Evolutionary conservation across 1,140 invertebrate genomes (phyloP).

Genomic region (Periplaneta americana): DNA sequence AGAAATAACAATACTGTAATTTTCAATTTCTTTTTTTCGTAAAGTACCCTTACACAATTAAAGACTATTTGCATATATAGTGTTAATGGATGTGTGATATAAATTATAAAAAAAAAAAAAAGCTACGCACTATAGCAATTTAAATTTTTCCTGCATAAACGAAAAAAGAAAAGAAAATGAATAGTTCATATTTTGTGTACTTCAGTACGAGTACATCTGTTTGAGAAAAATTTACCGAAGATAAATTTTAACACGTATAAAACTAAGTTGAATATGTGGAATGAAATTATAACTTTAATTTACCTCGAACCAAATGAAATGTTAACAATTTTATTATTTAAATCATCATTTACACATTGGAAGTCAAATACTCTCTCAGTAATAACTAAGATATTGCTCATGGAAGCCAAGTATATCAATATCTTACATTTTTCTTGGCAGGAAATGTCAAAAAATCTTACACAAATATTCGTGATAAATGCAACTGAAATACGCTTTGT

Average conservation of each 20-base stretch:
- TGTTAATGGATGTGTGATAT: too few relatives aligned
- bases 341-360: background rate
- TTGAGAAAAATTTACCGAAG: too few relatives aligned
- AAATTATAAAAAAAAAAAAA: too few relatives aligned
- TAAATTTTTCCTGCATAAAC: too few relatives aligned
- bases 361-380: background rate
- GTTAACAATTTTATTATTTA: background rate
- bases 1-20: too few relatives aligned
- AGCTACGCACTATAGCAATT: too few relatives aligned
- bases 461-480: background rate
- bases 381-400: background rate
- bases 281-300: background rate
- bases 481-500: background rate
- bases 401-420: background rate
- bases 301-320: background rate
- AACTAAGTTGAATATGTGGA: background rate
- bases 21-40: too few relatives aligned
- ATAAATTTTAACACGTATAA: background rate
- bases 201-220: too few relatives aligned
- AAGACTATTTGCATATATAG: background rate
- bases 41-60: too few relatives aligned
- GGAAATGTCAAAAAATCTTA: background rate
- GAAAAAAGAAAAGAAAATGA: too few relatives aligned
- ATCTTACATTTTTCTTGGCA: background rate
- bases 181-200: too few relatives aligned